Evolutionary conservation across 2,888 invertebrate genomes (phyloP).

Genomic region (Habroteleia sp.): DNA sequence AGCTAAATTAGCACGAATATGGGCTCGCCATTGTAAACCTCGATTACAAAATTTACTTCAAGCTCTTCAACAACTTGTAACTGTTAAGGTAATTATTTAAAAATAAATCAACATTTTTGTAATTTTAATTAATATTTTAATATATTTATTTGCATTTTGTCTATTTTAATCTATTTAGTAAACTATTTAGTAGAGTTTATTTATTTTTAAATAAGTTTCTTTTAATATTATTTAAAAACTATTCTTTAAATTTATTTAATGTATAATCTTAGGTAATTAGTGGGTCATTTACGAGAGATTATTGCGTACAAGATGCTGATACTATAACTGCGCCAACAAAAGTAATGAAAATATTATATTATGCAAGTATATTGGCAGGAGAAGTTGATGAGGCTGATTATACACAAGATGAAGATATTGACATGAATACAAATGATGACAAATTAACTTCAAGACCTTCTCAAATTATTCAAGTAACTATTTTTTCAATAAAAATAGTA

Average conservation of each 20-base stretch:
- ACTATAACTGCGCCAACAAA: conserved; percentile 92
- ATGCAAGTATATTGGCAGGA: conserved; percentile 93
- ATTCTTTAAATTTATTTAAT: too few species aligned
- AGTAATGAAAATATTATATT: conserved; percentile 94
- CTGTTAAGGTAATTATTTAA: conserved; percentile 84
- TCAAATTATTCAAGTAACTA: conserved; percentile 67
- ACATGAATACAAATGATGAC: conserved; percentile 75
- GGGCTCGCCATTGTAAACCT: conserved; percentile 87
- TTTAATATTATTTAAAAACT: too few species aligned
- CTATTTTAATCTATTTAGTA: too few species aligned
- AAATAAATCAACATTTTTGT: too few species aligned
- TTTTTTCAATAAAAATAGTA: not conserved
- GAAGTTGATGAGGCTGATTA: conserved; percentile 86
- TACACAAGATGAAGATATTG: conserved; percentile 83
- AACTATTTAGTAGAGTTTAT: too few species aligned
- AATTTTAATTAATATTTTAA: too few species aligned
- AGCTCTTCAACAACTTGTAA: conserved; percentile 93
- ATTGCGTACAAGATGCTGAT: conserved; percentile 91
- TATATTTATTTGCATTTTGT: too few species aligned
- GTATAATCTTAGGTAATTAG: conserved; percentile 86
- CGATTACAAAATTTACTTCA: conserved; percentile 86
- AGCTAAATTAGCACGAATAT: conserved; percentile 89
- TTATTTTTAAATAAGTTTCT: too few species aligned
- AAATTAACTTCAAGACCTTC: conserved; percentile 67
- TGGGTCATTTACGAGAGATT: conserved; percentile 87